Evolutionary conservation across 2,113 vertebrate genomes (phyloP).

Genomic region (Dendropsophus ebraccatus): DNA sequence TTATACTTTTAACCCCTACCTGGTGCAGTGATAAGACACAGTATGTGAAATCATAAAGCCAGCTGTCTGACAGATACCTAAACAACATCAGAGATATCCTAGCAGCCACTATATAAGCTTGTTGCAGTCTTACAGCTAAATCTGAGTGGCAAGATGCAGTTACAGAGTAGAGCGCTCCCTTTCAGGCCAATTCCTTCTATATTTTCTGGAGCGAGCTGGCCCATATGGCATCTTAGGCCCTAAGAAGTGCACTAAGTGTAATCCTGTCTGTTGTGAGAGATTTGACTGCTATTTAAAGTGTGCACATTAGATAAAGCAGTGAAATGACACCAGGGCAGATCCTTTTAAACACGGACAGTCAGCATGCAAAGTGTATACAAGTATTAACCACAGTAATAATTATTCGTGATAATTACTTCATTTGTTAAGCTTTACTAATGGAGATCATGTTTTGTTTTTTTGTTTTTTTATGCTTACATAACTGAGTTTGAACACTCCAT

Average conservation of each 20-base stretch:
- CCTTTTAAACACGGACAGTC: not conserved
- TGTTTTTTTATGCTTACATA: too few species aligned
- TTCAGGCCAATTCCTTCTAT: not conserved
- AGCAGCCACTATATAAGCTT: not conserved
- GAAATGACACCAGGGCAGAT: not conserved
- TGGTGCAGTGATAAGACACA: too few species aligned
- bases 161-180: not conserved
- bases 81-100: too few species aligned
- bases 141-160: not conserved
- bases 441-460: too few species aligned
- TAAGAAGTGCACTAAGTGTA: not conserved
- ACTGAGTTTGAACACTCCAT: too few species aligned
- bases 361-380: not conserved
- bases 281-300: conserved; percentile 24
- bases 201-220: not conserved
- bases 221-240: conserved; percentile 11
- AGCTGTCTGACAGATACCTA: too few species aligned
- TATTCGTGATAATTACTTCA: not conserved
- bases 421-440: not conserved
- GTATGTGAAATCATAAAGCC: too few species aligned
- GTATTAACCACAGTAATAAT: not conserved
- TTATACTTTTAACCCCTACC: too few species aligned
- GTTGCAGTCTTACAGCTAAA: not conserved
- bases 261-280: not conserved
- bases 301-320: not conserved